Evolutionary conservation across 2,797 vertebrate genomes (phyloP).

Genomic region (Tragopan temminckii): DNA sequence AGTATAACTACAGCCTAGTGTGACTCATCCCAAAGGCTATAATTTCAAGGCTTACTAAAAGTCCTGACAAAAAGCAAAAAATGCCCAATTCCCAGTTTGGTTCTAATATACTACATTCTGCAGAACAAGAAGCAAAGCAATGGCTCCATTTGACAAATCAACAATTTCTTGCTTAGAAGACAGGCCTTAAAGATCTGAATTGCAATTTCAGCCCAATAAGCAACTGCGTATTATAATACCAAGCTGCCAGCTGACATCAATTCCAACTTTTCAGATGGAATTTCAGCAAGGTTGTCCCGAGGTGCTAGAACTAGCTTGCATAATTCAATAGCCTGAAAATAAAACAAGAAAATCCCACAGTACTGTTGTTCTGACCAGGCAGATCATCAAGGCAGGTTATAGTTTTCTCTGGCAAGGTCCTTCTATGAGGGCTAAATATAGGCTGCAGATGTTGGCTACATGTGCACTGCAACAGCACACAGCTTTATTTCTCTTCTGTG

Average conservation of each 20-base stretch:
- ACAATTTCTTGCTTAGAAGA: background rate
- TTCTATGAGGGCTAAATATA: background rate
- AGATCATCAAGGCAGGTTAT: background rate
- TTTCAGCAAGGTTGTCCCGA: background rate
- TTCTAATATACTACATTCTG: background rate
- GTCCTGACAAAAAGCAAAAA: background rate
- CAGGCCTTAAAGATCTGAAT: background rate
- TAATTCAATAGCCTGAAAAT: background rate
- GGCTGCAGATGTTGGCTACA: background rate
- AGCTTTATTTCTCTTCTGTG: background rate
- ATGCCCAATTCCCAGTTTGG: background rate
- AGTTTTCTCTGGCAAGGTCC: background rate
- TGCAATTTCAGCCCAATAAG: background rate
- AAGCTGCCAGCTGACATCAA: background rate
- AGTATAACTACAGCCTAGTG: background rate
- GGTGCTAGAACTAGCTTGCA: background rate
- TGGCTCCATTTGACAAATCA: background rate
- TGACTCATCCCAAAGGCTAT: background rate
- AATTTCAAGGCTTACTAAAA: background rate
- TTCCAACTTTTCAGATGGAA: background rate
- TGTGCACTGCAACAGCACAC: background rate
- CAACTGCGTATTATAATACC: background rate
- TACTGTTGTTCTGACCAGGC: background rate
- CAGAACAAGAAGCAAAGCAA: background rate
- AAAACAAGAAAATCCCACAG: fast-evolving